Conservation (phyloP, 2,797 vertebrate genomes). For the Sebastes variabilis region DNA sequence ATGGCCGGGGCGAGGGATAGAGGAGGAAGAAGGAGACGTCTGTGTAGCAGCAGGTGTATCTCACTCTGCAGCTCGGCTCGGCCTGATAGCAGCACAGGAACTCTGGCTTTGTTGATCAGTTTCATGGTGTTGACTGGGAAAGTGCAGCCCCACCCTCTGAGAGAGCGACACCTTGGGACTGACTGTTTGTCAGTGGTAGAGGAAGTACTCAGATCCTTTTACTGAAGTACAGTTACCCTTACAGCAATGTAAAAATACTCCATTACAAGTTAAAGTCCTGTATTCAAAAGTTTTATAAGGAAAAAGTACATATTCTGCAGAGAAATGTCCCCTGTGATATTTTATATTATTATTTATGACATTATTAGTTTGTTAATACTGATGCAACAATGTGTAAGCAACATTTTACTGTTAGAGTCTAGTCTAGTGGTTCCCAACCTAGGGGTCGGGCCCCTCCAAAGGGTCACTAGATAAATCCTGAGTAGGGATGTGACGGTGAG, state of each 20-base stretch:
- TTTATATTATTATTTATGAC: background rate
- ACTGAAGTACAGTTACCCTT: no score
- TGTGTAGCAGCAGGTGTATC: conserved; percentile 22
- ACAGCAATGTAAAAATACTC: background rate
- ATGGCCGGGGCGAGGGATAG: background rate
- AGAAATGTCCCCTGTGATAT: no score
- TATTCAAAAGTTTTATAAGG: background rate
- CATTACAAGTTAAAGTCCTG: rapidly evolving
- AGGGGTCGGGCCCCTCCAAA: background rate
- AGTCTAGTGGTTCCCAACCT: background rate
- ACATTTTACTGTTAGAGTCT: background rate
- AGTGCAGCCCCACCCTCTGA: conserved; percentile 23
- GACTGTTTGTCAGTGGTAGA: background rate
- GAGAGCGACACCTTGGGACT: background rate
- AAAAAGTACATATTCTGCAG: background rate
- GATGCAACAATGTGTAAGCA: background rate
- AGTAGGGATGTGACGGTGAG: background rate
- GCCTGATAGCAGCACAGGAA: background rate
- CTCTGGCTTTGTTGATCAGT: conserved; percentile 27
- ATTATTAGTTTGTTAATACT: background rate
- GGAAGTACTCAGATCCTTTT: background rate
- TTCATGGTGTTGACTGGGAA: conserved; percentile 60
- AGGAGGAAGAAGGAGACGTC: conserved; percentile 22
- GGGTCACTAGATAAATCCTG: background rate
- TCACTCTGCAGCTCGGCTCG: background rate